A percentile compares a stretch with the other conserved stretches of the same genome.
Conservation (phyloP, 2,113 vertebrate genomes). For the Archocentrus centrarchus region DNA sequence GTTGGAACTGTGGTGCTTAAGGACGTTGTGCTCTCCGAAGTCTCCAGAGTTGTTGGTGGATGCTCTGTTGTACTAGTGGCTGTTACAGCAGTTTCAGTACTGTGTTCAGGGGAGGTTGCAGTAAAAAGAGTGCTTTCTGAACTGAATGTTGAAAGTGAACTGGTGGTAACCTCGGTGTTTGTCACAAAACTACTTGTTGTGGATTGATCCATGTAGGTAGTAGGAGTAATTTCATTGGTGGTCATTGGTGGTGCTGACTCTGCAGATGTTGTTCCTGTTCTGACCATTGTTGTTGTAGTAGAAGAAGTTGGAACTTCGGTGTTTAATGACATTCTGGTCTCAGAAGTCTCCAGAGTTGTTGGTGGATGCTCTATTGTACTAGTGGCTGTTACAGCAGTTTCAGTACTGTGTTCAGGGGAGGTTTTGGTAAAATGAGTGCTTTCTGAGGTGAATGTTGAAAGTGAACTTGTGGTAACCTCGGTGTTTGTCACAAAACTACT, state of each 20-base stretch:
- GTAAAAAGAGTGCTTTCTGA: rapidly evolving
- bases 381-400: too few species aligned
- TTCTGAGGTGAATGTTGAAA: too few species aligned
- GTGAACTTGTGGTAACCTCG: too few species aligned
- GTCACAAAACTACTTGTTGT: neutral
- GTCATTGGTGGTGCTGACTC: rapidly evolving
- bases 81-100: too few species aligned
- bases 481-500: too few species aligned
- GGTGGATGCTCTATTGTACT: too few species aligned
- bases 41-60: neutral
- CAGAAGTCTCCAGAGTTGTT: too few species aligned
- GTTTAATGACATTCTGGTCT: too few species aligned
- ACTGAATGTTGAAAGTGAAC: rapidly evolving
- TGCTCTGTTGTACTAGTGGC: neutral
- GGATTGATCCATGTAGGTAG: rapidly evolving
- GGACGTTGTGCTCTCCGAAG: neutral
- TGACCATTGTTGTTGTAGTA: neutral
- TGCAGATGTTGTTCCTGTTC: neutral
- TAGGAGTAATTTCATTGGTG: rapidly evolving
- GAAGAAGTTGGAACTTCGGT: too few species aligned
- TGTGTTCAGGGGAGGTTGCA: too few species aligned
- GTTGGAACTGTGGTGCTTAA: neutral
- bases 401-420: too few species aligned
- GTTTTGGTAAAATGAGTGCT: too few species aligned
- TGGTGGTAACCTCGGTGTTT: rapidly evolving